A percentile compares a stretch with the other conserved stretches of the same genome.
phyloP scores from a whole-genome alignment of 2,797 vertebrate genomes.

The Alosa sapidissima region DNA sequence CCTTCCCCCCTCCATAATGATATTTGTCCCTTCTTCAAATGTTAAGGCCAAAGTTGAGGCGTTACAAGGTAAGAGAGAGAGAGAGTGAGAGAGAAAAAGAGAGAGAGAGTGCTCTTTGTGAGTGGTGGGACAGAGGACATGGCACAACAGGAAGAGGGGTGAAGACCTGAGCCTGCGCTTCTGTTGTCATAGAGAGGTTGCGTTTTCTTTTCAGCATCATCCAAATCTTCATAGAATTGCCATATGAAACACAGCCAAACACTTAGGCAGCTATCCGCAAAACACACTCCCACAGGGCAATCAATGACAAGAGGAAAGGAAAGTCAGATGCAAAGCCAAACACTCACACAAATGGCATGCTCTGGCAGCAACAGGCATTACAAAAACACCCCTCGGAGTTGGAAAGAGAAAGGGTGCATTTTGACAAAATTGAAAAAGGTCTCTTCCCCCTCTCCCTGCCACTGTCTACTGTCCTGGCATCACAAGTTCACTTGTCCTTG shows the following conservation, averaged over 20 bases:
- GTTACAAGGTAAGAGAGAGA: slow-evolving; percentile 34
- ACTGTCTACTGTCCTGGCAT: not conserved
- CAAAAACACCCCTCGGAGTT: not conserved
- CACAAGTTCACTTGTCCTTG: slow-evolving; percentile 62
- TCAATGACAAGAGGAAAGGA: not conserved
- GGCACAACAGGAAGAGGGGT: not conserved
- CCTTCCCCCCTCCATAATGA: not conserved
- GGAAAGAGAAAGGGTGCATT: not conserved
- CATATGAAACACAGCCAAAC: not conserved
- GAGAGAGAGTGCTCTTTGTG: not conserved
- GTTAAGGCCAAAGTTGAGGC: slow-evolving; percentile 19
- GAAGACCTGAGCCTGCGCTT: not conserved
- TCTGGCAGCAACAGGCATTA: not conserved
- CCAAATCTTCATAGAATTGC: not conserved
- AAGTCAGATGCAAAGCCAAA: slow-evolving; percentile 9
- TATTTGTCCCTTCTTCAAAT: not conserved
- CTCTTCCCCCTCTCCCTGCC: not conserved
- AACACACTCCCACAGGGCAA: not conserved
- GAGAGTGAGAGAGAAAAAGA: not conserved
- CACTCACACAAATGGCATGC: not conserved
- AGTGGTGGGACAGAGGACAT: not conserved
- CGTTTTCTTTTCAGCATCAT: not conserved
- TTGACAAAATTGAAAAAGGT: not conserved
- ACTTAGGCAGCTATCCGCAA: slow-evolving; percentile 2
- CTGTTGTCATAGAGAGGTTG: not conserved